A percentile compares a stretch with the other conserved stretches of the same genome.
Evolutionary conservation across 2,888 invertebrate genomes (phyloP).

Genomic region (Drosophila aldrichi): DNA sequence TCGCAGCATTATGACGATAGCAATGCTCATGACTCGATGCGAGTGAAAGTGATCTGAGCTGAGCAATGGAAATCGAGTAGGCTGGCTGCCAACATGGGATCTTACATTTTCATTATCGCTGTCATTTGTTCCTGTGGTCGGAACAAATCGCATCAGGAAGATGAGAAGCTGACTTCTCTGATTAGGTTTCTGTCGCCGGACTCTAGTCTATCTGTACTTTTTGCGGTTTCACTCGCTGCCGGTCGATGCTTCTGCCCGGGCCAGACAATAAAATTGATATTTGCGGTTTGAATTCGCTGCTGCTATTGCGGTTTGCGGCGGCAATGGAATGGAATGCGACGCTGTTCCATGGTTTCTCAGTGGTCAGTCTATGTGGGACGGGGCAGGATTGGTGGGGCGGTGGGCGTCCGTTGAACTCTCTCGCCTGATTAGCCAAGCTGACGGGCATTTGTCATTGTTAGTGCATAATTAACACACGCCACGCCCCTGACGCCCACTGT

Average conservation of each 20-base stretch:
- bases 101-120: conserved; percentile 64
- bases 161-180: conserved; percentile 44
- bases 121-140: conserved; percentile 63
- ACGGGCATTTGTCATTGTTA: conserved; percentile 74
- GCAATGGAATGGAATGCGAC: conserved; percentile 39
- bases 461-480: conserved; percentile 70
- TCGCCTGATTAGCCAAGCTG: conserved; percentile 40
- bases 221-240: conserved; percentile 38
- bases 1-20: conserved; percentile 24
- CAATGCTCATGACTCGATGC: conserved; percentile 4
- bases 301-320: conserved; percentile 24
- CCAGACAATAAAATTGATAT: conserved; percentile 76
- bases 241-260: conserved; percentile 29
- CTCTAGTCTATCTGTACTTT: conserved; percentile 7
- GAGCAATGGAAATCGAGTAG: conserved; percentile 28
- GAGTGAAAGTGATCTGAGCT: conserved; percentile 56
- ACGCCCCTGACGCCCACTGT: conserved; percentile 44
- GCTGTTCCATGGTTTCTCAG: conserved; percentile 26
- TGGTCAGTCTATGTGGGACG: conserved; percentile 17
- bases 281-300: conserved; percentile 58
- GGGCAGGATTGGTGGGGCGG: background rate
- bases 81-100: conserved; percentile 33
- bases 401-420: conserved; percentile 27
- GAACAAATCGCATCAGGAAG: conserved; percentile 35
- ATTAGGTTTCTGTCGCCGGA: conserved; percentile 46